Evolutionary conservation across 2,113 vertebrate genomes (phyloP).

Genomic region (Arenaria interpres): DNA sequence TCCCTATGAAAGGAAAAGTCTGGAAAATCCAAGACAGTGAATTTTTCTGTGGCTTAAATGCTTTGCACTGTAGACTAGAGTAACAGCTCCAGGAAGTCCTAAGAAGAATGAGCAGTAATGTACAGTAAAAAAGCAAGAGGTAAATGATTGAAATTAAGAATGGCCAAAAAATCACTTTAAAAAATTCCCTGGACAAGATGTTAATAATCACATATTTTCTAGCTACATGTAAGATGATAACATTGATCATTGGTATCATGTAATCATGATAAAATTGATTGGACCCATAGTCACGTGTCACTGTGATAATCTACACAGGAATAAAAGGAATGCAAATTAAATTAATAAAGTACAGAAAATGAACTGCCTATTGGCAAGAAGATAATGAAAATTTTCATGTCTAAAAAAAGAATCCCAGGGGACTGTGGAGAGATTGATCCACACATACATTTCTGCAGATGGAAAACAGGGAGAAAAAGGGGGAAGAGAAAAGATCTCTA

Average conservation of each 20-base stretch:
- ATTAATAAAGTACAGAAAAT: neutral
- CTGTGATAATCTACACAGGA: neutral
- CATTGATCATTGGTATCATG: neutral
- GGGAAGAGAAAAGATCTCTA: neutral
- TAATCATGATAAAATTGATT: too few species aligned
- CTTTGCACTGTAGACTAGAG: neutral
- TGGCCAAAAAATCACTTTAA: neutral
- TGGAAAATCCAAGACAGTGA: neutral
- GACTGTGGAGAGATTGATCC: fast-evolving
- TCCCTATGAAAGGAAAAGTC: neutral
- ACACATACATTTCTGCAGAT: neutral
- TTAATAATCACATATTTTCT: neutral
- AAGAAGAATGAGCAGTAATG: neutral
- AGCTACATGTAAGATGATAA: neutral
- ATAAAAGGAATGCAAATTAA: neutral
- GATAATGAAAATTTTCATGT: neutral
- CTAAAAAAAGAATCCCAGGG: neutral
- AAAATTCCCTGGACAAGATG: neutral
- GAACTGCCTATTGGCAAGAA: neutral
- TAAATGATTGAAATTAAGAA: neutral
- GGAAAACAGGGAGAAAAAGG: neutral
- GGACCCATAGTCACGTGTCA: neutral
- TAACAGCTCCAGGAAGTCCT: neutral
- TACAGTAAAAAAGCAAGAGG: neutral
- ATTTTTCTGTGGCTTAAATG: neutral